These are phyloP conservation scores for Numenius phaeopus DNA, from an alignment of 2,797 vertebrate species.

Conservation along the genomic window DNA sequence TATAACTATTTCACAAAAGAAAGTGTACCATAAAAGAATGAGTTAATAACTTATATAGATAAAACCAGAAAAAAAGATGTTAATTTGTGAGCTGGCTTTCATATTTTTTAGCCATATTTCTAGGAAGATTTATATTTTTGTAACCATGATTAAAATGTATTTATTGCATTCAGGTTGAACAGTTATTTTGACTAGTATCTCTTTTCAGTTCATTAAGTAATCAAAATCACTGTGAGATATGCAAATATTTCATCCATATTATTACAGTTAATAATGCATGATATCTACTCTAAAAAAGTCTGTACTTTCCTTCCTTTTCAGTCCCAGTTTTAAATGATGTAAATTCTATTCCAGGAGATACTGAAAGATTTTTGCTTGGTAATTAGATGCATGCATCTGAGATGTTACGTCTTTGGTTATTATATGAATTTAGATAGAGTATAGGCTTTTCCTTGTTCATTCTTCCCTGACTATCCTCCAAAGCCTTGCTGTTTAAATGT, in stretches of 20 bases:
- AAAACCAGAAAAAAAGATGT: neutral
- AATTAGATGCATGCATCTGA: neutral
- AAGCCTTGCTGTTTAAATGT: neutral
- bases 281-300: neutral
- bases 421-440: neutral
- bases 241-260: neutral
- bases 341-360: neutral
- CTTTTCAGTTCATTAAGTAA: neutral
- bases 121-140: neutral
- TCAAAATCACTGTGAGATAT: neutral
- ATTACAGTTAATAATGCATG: neutral
- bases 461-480: neutral
- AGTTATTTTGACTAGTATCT: neutral
- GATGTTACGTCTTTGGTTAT: neutral
- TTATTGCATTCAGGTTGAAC: neutral
- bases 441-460: neutral
- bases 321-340: neutral
- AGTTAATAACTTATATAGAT: neutral
- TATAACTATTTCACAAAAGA: neutral
- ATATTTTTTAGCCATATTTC: neutral
- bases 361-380: neutral
- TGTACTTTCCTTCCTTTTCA: neutral
- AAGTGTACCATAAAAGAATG: neutral
- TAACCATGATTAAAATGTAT: neutral
- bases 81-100: fast-evolving